Percentiles rank a stretch among this genome's conserved stretches.
Evolutionary conservation across 2,113 vertebrate species (phyloP).

Genomic region (Rhipidura dahli): DNA sequence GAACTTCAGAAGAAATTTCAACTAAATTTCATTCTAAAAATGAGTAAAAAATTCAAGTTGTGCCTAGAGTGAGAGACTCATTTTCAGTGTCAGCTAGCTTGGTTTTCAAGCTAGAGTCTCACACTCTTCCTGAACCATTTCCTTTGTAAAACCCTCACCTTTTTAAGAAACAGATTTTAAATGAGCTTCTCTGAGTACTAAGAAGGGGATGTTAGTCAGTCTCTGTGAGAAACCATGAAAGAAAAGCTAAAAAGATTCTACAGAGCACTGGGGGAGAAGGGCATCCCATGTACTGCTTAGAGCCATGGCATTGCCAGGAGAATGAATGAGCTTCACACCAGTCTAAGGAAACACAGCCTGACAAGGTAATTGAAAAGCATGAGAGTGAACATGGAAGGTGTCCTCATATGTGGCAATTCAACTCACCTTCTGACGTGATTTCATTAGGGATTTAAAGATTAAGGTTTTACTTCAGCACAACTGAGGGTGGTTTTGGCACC

Average conservation of each 20-base stretch:
- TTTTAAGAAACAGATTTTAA: neutral
- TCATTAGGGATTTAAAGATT: neutral
- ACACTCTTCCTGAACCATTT: neutral
- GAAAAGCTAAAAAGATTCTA: neutral
- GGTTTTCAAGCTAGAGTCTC: neutral
- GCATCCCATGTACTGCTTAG: neutral
- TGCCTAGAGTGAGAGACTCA: neutral
- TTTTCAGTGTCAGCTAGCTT: neutral
- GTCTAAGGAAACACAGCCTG: neutral
- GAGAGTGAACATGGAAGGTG: neutral
- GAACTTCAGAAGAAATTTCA: neutral
- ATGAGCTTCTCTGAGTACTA: neutral
- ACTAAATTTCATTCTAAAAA: neutral
- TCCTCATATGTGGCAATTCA: neutral
- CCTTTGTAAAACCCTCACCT: neutral
- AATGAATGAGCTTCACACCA: neutral
- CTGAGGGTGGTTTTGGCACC: neutral
- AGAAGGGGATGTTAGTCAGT: neutral
- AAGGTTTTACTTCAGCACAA: neutral
- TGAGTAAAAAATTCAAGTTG: neutral
- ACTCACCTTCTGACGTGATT: neutral
- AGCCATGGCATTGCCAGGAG: neutral
- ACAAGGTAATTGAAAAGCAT: neutral
- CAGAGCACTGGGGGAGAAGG: neutral
- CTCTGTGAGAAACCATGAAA: neutral